Conservation (phyloP, 92 coral and sea anemone species). For the Isaurus tuberculatus region DNA sequence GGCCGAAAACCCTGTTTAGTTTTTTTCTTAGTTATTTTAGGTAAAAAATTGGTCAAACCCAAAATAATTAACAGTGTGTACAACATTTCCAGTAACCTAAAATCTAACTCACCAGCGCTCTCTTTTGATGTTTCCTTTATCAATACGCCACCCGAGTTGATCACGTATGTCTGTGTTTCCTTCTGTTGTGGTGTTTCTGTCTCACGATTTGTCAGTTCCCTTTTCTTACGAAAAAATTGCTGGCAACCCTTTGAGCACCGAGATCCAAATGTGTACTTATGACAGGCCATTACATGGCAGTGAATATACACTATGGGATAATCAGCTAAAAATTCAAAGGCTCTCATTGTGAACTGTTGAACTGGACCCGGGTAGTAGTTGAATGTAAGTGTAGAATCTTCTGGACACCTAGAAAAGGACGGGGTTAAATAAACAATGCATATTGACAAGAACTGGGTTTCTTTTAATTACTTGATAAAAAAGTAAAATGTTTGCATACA, state of each 20-base stretch:
- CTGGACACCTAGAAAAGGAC: conserved; percentile 43
- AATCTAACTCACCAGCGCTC: conserved; percentile 5
- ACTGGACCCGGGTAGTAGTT: conserved; percentile 13
- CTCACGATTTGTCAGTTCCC: conserved; percentile 5
- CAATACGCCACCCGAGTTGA: conserved; percentile 31
- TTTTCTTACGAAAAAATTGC: conserved; percentile 43
- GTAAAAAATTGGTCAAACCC: neutral
- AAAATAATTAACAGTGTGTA: neutral
- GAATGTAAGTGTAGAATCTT: conserved; percentile 43
- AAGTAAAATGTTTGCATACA: no score
- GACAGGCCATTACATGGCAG: conserved; percentile 58
- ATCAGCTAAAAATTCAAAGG: conserved; percentile 47
- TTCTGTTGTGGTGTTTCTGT: conserved; percentile 1
- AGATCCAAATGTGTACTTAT: conserved; percentile 44
- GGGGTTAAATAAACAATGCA: neutral
- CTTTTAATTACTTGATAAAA: no score
- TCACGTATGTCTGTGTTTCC: conserved; percentile 32
- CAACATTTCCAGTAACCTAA: neutral
- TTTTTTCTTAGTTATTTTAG: no score
- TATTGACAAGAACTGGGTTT: neutral
- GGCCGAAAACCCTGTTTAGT: no score
- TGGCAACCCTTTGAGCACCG: conserved; percentile 60
- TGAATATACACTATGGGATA: conserved; percentile 48
- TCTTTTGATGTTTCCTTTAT: neutral
- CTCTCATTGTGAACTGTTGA: conserved; percentile 54